Evolutionary conservation across 2,113 vertebrate genomes (phyloP).

Genomic region (Melospiza georgiana): DNA sequence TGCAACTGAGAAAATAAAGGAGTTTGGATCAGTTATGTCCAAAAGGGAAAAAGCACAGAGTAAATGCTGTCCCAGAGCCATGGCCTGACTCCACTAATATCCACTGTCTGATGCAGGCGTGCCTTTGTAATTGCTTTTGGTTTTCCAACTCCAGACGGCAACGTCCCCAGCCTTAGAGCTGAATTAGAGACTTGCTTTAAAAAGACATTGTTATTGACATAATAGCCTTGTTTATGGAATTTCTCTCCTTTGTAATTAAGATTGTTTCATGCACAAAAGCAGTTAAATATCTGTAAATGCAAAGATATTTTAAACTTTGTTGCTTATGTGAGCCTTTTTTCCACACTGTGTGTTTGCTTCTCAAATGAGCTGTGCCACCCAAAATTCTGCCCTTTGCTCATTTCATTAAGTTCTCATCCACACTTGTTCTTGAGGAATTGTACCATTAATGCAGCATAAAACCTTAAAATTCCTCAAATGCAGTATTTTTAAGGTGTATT

Average conservation of each 20-base stretch:
- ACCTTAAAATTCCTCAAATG: neutral
- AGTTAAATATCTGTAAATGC: slow-evolving; percentile 30
- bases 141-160: slow-evolving; percentile 39
- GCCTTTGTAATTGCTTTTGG: slow-evolving; percentile 61
- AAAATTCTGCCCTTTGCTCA: neutral
- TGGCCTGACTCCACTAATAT: slow-evolving; percentile 20
- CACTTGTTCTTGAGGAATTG: neutral
- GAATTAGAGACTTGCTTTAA: slow-evolving; percentile 64
- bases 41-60: neutral
- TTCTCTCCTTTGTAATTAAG: slow-evolving; percentile 47
- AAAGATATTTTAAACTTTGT: neutral
- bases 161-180: slow-evolving; percentile 5
- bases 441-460: neutral
- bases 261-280: slow-evolving; percentile 22
- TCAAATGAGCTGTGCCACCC: neutral
- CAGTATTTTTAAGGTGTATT: neutral
- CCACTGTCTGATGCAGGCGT: slow-evolving; percentile 1
- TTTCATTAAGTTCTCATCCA: neutral
- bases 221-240: slow-evolving; percentile 45
- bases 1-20: slow-evolving; percentile 8
- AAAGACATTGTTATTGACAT: slow-evolving; percentile 46
- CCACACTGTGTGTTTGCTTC: neutral
- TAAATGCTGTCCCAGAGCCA: slow-evolving; percentile 3
- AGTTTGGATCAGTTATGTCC: neutral
- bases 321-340: neutral